phyloP scores from a whole-genome alignment of 35 echinoderm and acorn worm species.

The Holothuria glaberrima region DNA sequence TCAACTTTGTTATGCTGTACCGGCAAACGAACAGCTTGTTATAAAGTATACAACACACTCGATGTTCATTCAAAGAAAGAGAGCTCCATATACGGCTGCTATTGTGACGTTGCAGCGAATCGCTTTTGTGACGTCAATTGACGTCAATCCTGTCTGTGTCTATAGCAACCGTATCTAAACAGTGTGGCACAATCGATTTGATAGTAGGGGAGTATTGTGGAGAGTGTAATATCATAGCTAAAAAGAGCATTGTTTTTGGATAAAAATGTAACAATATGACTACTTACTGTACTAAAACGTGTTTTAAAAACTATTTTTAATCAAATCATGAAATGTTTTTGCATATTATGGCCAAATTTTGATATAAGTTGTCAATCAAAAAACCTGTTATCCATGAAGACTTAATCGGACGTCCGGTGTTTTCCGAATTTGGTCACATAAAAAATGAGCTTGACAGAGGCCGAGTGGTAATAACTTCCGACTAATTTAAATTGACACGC shows the following conservation, averaged over 20 bases:
- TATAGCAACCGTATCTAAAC: conserved; percentile 39
- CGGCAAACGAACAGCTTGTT: not conserved
- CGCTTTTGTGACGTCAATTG: conserved; percentile 25
- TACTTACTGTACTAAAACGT: not conserved
- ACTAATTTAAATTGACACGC: conserved; percentile 57
- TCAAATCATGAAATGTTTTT: too few species aligned
- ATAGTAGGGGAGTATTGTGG: not conserved
- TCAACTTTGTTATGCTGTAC: conserved; percentile 7
- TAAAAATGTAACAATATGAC: too few species aligned
- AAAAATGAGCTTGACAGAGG: not conserved
- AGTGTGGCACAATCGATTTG: conserved; percentile 14
- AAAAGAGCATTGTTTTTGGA: not conserved
- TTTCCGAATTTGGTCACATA: conserved; percentile 35
- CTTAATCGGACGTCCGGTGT: conserved; percentile 9
- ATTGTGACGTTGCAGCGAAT: conserved; percentile 44
- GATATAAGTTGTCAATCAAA: not conserved
- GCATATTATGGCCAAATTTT: not conserved
- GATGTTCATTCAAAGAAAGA: conserved; percentile 1
- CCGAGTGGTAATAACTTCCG: conserved; percentile 25
- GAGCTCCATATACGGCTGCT: conserved; percentile 39
- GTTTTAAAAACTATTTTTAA: not conserved
- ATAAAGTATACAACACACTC: not conserved
- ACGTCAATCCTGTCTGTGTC: conserved; percentile 51
- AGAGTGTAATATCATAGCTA: not conserved
- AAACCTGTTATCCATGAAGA: not conserved